Percentiles rank a stretch among this genome's conserved stretches.
Evolutionary conservation across 2,797 vertebrate genomes (phyloP).

Genomic region (Anomalospiza imberbis): DNA sequence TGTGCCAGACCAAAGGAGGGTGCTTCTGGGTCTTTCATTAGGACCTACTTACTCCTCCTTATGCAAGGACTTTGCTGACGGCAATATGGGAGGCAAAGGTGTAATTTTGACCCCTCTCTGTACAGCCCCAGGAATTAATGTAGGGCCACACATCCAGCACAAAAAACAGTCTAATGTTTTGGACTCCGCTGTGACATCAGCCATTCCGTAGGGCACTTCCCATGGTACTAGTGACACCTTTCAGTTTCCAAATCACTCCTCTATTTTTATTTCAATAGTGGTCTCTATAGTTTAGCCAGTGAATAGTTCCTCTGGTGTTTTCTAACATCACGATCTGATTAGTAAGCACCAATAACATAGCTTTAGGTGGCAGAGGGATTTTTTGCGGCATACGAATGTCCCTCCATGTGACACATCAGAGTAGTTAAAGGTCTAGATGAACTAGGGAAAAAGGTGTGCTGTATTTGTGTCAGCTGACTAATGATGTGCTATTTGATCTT

Average conservation of each 20-base stretch:
- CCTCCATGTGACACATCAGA: neutral
- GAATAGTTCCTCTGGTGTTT: neutral
- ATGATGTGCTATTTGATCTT: neutral
- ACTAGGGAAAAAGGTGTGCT: neutral
- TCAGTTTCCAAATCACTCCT: neutral
- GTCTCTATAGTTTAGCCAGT: neutral
- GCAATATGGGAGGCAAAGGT: neutral
- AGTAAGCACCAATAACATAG: neutral
- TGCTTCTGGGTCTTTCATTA: neutral
- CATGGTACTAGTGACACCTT: neutral
- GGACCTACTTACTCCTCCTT: neutral
- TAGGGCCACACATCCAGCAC: neutral
- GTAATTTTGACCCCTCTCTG: neutral
- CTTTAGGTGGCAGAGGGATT: neutral
- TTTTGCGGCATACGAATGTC: neutral
- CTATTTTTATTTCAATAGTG: neutral
- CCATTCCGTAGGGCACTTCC: neutral
- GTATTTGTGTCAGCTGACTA: conserved; percentile 3
- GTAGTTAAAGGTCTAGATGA: neutral
- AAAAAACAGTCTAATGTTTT: neutral
- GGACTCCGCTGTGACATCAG: neutral
- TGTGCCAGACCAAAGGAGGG: neutral
- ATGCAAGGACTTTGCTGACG: neutral
- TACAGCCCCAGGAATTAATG: neutral
- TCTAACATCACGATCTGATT: neutral